Conservation (phyloP, 1,140 invertebrate species). For the Globodera ellingtonae region DNA sequence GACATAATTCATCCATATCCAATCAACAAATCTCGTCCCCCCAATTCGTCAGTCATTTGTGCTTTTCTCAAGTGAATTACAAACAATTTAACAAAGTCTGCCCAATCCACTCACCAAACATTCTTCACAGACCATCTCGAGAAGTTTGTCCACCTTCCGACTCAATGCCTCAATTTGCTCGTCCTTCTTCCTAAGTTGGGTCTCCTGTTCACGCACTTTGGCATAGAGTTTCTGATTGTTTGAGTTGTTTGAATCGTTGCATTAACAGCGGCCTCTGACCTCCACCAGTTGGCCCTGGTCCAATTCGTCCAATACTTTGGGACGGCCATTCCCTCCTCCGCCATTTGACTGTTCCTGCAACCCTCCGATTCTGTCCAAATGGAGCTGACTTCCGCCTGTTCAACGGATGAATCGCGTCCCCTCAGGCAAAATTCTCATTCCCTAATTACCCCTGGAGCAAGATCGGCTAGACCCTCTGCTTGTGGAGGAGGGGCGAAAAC, state of each 20-base stretch:
- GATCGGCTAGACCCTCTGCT: constrained; percentile 28
- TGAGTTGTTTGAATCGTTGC: background rate
- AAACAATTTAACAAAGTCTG: too few species aligned
- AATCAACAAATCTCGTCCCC: background rate
- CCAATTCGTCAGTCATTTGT: too few species aligned
- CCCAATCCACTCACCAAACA: too few species aligned
- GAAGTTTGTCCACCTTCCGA: constrained; percentile 28
- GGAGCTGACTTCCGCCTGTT: constrained; percentile 5
- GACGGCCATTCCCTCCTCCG: background rate
- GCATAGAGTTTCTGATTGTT: constrained; percentile 21
- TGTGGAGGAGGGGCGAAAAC: constrained; percentile 22
- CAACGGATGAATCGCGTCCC: too few species aligned
- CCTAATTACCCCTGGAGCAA: constrained; percentile 17
- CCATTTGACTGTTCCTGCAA: background rate
- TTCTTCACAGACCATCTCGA: constrained; percentile 29
- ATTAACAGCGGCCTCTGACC: background rate
- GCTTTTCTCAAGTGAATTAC: too few species aligned
- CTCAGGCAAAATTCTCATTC: background rate
- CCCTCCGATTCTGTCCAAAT: background rate
- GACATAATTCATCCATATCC: background rate
- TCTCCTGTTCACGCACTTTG: constrained; percentile 30
- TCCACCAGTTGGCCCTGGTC: constrained; percentile 37
- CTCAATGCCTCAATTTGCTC: constrained; percentile 28
- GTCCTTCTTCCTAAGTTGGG: constrained; percentile 24
- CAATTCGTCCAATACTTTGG: constrained; percentile 23